Conservation (phyloP, 2,888 invertebrate genomes). For the Epinotia nisella region DNA sequence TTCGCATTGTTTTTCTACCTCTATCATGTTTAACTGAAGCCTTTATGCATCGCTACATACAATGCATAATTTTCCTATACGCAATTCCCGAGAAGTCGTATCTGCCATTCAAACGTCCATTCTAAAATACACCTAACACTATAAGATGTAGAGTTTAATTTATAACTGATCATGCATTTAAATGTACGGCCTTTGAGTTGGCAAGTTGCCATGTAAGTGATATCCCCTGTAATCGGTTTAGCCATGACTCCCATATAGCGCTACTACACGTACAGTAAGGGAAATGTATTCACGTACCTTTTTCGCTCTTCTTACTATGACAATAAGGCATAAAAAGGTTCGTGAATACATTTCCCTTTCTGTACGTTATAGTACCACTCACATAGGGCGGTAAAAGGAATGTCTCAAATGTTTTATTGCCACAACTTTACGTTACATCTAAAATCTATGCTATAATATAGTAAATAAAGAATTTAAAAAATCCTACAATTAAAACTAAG, state of each 20-base stretch:
- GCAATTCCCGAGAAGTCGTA: not conserved
- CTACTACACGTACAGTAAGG: no score
- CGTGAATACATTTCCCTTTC: no score
- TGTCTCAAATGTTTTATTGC: no score
- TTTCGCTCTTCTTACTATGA: no score
- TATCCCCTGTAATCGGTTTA: conserved; percentile 18
- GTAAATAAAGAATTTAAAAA: no score
- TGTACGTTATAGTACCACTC: not conserved
- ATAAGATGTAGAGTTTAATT: not conserved
- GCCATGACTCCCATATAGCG: conserved; percentile 21
- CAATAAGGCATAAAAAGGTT: no score
- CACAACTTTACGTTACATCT: no score
- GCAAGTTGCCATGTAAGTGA: not conserved
- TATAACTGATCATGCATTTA: not conserved
- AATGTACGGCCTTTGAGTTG: not conserved
- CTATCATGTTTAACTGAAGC: conserved; percentile 5
- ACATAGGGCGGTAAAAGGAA: no score
- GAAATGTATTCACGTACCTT: no score
- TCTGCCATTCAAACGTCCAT: not conserved
- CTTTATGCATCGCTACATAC: not conserved
- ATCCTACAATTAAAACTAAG: no score
- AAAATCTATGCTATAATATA: no score
- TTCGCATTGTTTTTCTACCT: not conserved
- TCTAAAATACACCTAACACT: not conserved
- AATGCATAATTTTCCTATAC: not conserved